These are phyloP conservation scores for Luperina testacea DNA, from an alignment of 2,888 invertebrate species.

Conservation along the genomic window DNA sequence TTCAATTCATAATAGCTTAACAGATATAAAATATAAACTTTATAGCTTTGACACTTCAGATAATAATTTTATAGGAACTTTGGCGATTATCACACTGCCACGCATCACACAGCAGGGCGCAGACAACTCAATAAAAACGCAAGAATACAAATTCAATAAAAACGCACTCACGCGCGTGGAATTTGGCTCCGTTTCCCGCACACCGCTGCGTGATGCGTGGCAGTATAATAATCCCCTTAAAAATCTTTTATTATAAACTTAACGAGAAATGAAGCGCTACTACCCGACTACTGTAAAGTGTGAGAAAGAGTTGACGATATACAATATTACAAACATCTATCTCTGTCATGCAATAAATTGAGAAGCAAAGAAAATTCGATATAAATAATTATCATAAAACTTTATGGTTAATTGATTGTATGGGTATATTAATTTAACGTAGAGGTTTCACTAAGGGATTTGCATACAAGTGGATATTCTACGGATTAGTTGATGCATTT, in stretches of 20 bases:
- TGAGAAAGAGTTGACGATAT: slow-evolving; percentile 19
- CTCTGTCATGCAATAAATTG: slow-evolving; percentile 23
- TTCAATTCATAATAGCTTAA: slow-evolving; percentile 38
- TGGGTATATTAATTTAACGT: slow-evolving; percentile 43
- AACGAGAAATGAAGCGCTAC: slow-evolving; percentile 28
- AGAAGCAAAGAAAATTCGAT: slow-evolving; percentile 28
- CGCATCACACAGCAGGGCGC: too few species aligned
- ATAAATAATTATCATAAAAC: slow-evolving; percentile 51
- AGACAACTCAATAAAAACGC: too few species aligned
- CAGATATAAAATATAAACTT: slow-evolving; percentile 38
- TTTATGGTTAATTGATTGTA: slow-evolving; percentile 59
- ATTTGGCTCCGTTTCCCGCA: too few species aligned
- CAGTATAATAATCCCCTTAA: too few species aligned
- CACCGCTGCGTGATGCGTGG: too few species aligned
- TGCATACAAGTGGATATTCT: slow-evolving; percentile 56
- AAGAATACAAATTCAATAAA: too few species aligned
- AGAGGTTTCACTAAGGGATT: slow-evolving; percentile 57
- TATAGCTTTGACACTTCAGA: slow-evolving; percentile 41
- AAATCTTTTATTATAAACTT: slow-evolving; percentile 47
- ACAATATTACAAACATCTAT: background rate
- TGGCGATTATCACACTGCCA: too few species aligned
- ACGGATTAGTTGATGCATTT: slow-evolving; percentile 48
- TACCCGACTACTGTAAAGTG: background rate
- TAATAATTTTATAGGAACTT: slow-evolving; percentile 37
- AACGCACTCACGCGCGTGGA: too few species aligned